Evolutionary conservation across 1,140 invertebrate species (phyloP), one percentile per base, ranked within the genome.

Genomic region (Euschistus heros): DNA sequence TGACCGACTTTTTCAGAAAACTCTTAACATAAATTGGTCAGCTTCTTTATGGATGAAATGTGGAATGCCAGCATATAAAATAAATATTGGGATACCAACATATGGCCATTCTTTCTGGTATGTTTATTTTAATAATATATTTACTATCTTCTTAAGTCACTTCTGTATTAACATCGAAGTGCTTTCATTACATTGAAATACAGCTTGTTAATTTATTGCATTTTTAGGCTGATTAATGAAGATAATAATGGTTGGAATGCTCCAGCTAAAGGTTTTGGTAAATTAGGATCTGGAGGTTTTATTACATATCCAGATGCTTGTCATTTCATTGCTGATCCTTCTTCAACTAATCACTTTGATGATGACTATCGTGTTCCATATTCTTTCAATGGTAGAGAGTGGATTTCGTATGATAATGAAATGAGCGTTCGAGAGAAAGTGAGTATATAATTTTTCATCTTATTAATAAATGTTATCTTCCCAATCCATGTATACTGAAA

Each of bases 321-420:
- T 70, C 71, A 76, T 55, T 91, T 91, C 73, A 72, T 86, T 8
- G 73, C 73, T 0, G 76, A 76, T 66, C 76, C 78, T 14, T 79
- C 71, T 2, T 72, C 82, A 0, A 71, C 70, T 13, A 74, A 77
- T 6, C 75, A 81, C 17, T 87, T 84, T 71, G 86, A 92, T 69
- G 72, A 80, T 10, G 80, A 86, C 24, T 84, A 84, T 22, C 78
- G 79, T 68, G 90, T 90, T 18, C 91, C 92, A 2, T 97, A 92
- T 77, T 78, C 87, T 5, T 86, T 84, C 64, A 81, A 81, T 57
- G 77, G 80, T 42, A 76, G 78, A 6, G 88, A 94, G 72, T 97
- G 94, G 94, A 82, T 95, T 55, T 92, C 92, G 0, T 97, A 86
- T 74, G 94, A 97, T 68, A 83, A 92, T 73, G 75, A 79, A 5